Evolutionary conservation across 2,888 invertebrate species (phyloP).

Genomic region (Cartodere bifasciata): DNA sequence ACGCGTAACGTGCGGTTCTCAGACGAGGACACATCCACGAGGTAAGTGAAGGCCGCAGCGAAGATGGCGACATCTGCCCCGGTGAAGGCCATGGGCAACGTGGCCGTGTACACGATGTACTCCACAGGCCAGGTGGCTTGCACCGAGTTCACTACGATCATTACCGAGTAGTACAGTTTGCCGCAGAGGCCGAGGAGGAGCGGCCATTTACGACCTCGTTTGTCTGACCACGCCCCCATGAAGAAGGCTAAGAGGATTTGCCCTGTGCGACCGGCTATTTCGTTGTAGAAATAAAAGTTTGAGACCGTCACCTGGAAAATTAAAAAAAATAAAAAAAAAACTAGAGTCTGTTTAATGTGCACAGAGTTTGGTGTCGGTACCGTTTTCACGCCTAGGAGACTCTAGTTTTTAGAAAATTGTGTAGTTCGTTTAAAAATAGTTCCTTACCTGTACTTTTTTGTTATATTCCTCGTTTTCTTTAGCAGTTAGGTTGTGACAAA

Average conservation of each 20-base stretch:
- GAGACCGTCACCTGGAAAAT: slow-evolving; percentile 50
- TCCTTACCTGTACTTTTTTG: slow-evolving; percentile 49
- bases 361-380: too few species aligned
- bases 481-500: slow-evolving; percentile 47
- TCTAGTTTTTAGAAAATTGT: too few species aligned
- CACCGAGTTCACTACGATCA: slow-evolving; percentile 53
- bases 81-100: slow-evolving; percentile 56
- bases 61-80: slow-evolving; percentile 68
- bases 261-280: slow-evolving; percentile 53
- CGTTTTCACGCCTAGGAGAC: not conserved
- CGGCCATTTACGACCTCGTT: slow-evolving; percentile 58
- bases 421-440: not conserved
- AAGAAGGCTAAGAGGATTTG: slow-evolving; percentile 62
- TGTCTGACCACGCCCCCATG: slow-evolving; percentile 66
- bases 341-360: too few species aligned
- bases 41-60: slow-evolving; percentile 60
- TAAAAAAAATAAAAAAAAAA: too few species aligned
- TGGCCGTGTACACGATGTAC: slow-evolving; percentile 57
- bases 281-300: slow-evolving; percentile 62
- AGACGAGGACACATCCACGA: slow-evolving; percentile 60
- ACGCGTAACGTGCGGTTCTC: slow-evolving; percentile 60
- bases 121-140: slow-evolving; percentile 49
- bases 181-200: slow-evolving; percentile 55
- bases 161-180: slow-evolving; percentile 56
- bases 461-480: slow-evolving; percentile 42